phyloP scores from a whole-genome alignment of 2,888 invertebrate species.

The Brachyopa scutellaris region DNA sequence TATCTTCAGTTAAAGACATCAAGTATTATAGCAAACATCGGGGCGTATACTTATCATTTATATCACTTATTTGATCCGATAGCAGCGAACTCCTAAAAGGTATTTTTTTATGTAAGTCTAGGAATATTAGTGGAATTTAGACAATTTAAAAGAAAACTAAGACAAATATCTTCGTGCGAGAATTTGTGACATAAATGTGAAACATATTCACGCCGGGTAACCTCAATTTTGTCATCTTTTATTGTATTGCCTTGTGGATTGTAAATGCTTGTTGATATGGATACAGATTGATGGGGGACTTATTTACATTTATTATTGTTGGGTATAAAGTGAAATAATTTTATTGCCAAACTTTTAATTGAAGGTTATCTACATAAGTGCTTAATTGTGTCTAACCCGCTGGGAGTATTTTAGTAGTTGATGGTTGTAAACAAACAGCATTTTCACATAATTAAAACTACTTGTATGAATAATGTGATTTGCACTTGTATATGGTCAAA shows the following conservation, averaged over 20 bases:
- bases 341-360: not conserved
- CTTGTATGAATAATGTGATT: too few species aligned
- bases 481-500: too few species aligned
- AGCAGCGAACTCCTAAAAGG: not conserved
- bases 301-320: not conserved
- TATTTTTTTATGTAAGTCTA: too few species aligned
- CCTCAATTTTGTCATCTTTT: not conserved
- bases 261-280: not conserved
- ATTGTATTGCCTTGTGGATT: not conserved
- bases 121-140: not conserved
- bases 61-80: not conserved
- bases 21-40: not conserved
- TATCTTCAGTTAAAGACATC: not conserved
- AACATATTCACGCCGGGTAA: not conserved
- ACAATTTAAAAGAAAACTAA: slow-evolving; percentile 6
- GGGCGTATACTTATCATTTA: slow-evolving; percentile 38
- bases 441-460: slow-evolving; percentile 4
- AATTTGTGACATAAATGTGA: not conserved
- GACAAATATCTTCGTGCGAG: not conserved
- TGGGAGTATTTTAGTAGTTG: not conserved
- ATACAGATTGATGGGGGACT: not conserved
- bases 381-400: not conserved
- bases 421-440: too few species aligned
- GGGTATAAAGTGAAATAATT: not conserved
- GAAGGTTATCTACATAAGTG: not conserved